phyloP scores from a whole-genome alignment of 1,140 invertebrate species.

The Trachymyrmex septentrionalis region DNA sequence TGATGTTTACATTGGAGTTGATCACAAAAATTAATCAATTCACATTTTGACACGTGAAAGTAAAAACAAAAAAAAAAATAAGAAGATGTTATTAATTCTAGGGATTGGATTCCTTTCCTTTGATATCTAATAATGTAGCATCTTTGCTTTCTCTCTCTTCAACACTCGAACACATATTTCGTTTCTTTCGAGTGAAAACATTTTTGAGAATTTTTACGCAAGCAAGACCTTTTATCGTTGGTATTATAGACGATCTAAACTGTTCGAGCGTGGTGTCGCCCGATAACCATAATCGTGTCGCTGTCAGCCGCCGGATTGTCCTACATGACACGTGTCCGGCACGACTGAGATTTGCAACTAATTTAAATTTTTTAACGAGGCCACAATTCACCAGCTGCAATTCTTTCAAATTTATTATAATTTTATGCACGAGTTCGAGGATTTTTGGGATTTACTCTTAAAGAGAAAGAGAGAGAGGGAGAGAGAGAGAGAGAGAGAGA shows the following conservation, averaged over 20 bases:
- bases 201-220: too few relatives aligned
- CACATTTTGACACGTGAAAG: too few relatives aligned
- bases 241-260: background rate
- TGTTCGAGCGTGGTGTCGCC: background rate
- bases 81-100: too few relatives aligned
- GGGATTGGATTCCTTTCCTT: too few relatives aligned
- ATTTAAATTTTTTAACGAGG: conserved; percentile 36
- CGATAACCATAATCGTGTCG: background rate
- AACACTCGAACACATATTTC: too few relatives aligned
- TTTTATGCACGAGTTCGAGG: conserved; percentile 60
- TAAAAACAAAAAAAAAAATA: too few relatives aligned
- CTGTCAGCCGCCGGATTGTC: background rate
- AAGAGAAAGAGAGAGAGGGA: background rate
- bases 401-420: conserved; percentile 50
- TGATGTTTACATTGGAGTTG: too few relatives aligned
- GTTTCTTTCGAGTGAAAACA: too few relatives aligned
- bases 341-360: conserved; percentile 16
- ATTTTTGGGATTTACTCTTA: background rate
- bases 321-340: conserved; percentile 12
- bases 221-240: background rate
- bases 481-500: background rate
- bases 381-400: conserved; percentile 11
- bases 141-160: too few relatives aligned
- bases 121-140: too few relatives aligned
- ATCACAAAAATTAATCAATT: too few relatives aligned